A percentile compares a stretch with the other conserved stretches of the same genome.
These are phyloP conservation scores for Mesorhabditis belari DNA, from an alignment of 2,888 invertebrate genomes.

Conservation along the genomic window DNA sequence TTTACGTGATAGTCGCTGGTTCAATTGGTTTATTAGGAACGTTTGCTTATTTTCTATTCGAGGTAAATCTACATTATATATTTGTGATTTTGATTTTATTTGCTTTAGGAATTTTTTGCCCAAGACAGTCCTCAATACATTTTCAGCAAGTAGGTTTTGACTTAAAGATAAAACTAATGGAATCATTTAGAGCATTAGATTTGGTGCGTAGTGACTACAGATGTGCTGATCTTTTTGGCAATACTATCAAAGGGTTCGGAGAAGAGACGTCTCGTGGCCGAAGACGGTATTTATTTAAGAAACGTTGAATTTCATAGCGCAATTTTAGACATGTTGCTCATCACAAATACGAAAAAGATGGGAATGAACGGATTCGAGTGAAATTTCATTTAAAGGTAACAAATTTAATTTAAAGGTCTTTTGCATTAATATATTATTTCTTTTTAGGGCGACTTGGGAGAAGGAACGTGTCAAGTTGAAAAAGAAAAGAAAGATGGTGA, in stretches of 20 bases:
- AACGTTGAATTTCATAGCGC: no score
- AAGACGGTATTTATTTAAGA: no score
- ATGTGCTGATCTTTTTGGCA: conserved; percentile 43
- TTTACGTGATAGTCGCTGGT: conserved; percentile 35
- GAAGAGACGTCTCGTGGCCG: conserved; percentile 34
- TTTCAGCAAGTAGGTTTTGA: conserved; percentile 26
- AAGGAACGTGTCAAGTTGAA: conserved; percentile 45
- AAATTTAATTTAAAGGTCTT: not conserved
- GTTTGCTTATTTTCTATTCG: conserved; percentile 40
- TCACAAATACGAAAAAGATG: conserved; percentile 43
- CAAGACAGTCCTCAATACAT: conserved; percentile 42
- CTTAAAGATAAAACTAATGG: not conserved
- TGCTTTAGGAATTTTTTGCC: conserved; percentile 38
- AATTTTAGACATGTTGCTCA: conserved; percentile 41
- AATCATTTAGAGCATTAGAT: conserved; percentile 20
- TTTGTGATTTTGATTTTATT: no score
- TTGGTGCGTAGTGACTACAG: conserved; percentile 38
- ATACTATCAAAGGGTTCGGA: conserved; percentile 35
- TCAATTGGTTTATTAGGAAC: conserved; percentile 37
- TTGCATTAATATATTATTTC: not conserved
- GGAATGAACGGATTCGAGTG: conserved; percentile 42
- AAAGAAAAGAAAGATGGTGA: conserved; percentile 42
- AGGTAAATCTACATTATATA: no score
- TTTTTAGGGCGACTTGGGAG: conserved; percentile 31
- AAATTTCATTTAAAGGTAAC: conserved; percentile 43